phyloP scores from a whole-genome alignment of 1,140 invertebrate species.

The Heliconius nattereri region DNA sequence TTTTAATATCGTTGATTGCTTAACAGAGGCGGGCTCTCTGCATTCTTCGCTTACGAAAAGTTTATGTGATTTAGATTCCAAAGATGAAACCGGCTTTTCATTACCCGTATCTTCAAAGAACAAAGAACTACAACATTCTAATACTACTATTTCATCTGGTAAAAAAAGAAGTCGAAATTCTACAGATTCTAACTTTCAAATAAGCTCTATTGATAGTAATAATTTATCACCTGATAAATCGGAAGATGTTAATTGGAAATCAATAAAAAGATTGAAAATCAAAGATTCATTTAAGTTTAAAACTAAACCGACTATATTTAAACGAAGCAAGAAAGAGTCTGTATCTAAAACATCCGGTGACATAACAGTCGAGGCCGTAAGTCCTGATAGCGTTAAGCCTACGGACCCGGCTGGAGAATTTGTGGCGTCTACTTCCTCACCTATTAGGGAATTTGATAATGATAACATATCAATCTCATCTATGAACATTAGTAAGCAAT shows the following conservation, averaged over 20 bases:
- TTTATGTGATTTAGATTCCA: constrained; percentile 71
- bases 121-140: constrained; percentile 72
- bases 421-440: constrained; percentile 74
- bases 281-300: constrained; percentile 81
- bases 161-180: constrained; percentile 79
- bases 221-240: constrained; percentile 70
- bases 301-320: constrained; percentile 75
- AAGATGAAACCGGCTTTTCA: constrained; percentile 66
- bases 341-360: constrained; percentile 66
- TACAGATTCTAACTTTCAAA: constrained; percentile 77
- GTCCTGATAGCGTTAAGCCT: constrained; percentile 68
- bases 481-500: constrained; percentile 67
- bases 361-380: constrained; percentile 69
- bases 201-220: constrained; percentile 62
- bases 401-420: constrained; percentile 73
- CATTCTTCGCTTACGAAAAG: constrained; percentile 76
- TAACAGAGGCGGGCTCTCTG: constrained; percentile 70
- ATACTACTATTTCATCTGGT: constrained; percentile 71
- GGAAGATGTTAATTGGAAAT: constrained; percentile 78
- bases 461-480: constrained; percentile 72
- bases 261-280: constrained; percentile 79
- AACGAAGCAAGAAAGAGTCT: constrained; percentile 74
- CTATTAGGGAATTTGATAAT: constrained; percentile 76
- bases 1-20: constrained; percentile 75
- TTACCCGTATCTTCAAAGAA: constrained; percentile 59